These are phyloP conservation scores for Coelopa pilipes DNA, from an alignment of 2,888 invertebrate species.

Conservation along the genomic window DNA sequence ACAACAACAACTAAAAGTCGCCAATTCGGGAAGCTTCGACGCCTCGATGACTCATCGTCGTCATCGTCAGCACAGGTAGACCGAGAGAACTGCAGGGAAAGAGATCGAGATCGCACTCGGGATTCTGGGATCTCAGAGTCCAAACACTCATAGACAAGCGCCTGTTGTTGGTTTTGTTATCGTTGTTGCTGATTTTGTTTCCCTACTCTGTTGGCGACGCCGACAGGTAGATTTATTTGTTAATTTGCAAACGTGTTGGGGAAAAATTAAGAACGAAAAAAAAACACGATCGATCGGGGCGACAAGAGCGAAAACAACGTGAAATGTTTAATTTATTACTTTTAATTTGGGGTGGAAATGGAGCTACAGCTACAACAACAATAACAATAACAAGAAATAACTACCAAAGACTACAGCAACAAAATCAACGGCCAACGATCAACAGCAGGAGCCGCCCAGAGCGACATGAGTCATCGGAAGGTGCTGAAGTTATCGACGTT, in stretches of 20 bases:
- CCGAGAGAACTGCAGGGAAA: not conserved
- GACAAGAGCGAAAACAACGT: not conserved
- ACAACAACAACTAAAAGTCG: slow-evolving; percentile 6
- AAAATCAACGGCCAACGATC: too few species aligned
- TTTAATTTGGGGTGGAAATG: slow-evolving; percentile 26
- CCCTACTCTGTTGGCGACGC: not conserved
- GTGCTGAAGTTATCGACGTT: not conserved
- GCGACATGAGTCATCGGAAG: slow-evolving; percentile 12
- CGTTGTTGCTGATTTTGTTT: not conserved
- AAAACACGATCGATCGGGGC: not conserved
- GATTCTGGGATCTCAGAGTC: too few species aligned
- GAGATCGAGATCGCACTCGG: too few species aligned
- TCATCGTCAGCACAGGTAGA: slow-evolving; percentile 24
- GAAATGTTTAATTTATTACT: slow-evolving; percentile 22
- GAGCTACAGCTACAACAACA: not conserved
- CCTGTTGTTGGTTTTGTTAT: not conserved
- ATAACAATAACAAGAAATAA: too few species aligned
- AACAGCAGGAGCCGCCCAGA: not conserved
- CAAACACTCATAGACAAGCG: too few species aligned
- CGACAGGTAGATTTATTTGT: slow-evolving; percentile 27
- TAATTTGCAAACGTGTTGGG: not conserved
- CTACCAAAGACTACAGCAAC: too few species aligned
- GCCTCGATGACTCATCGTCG: slow-evolving; percentile 25
- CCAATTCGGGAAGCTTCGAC: slow-evolving; percentile 13
- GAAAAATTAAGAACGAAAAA: not conserved